phyloP scores from a whole-genome alignment of 1,140 invertebrate genomes.

The Saccostrea echinata region DNA sequence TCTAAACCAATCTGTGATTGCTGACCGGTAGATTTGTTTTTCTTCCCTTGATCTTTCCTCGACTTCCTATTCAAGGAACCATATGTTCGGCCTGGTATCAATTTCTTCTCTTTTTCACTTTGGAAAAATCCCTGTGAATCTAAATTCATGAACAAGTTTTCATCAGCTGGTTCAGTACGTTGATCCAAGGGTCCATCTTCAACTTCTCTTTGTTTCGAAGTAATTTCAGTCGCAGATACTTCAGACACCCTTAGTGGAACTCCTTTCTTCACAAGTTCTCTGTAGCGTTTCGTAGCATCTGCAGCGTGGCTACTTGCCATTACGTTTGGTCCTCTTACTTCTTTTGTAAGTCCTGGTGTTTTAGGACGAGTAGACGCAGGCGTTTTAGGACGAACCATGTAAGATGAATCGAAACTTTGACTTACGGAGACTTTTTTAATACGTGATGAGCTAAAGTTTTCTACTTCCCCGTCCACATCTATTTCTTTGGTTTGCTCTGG shows the following conservation, averaged over 20 bases:
- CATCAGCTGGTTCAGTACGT: slow-evolving; percentile 46
- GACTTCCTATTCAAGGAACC: slow-evolving; percentile 29
- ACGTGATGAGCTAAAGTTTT: not conserved
- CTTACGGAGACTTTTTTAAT: not conserved
- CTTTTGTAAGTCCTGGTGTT: not conserved
- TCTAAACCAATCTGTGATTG: slow-evolving; percentile 55
- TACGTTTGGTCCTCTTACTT: slow-evolving; percentile 15
- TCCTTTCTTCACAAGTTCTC: slow-evolving; percentile 70
- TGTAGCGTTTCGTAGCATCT: slow-evolving; percentile 68
- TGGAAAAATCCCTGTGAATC: slow-evolving; percentile 68
- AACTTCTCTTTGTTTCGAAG: slow-evolving; percentile 18
- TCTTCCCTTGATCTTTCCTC: slow-evolving; percentile 49
- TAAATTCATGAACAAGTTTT: slow-evolving; percentile 68
- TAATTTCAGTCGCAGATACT: slow-evolving; percentile 58
- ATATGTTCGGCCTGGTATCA: slow-evolving; percentile 28
- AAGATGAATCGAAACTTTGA: not conserved
- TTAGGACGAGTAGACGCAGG: not conserved
- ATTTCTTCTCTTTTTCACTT: slow-evolving; percentile 49
- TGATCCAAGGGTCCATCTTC: not conserved
- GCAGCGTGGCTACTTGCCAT: slow-evolving; percentile 49
- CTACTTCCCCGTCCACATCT: slow-evolving; percentile 32
- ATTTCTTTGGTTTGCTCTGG: slow-evolving; percentile 53
- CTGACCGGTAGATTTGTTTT: slow-evolving; percentile 50
- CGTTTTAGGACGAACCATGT: not conserved
- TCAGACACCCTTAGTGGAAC: slow-evolving; percentile 72